Evolutionary conservation across 2,113 vertebrate genomes (phyloP).

Genomic region (Otolemur garnettii): DNA sequence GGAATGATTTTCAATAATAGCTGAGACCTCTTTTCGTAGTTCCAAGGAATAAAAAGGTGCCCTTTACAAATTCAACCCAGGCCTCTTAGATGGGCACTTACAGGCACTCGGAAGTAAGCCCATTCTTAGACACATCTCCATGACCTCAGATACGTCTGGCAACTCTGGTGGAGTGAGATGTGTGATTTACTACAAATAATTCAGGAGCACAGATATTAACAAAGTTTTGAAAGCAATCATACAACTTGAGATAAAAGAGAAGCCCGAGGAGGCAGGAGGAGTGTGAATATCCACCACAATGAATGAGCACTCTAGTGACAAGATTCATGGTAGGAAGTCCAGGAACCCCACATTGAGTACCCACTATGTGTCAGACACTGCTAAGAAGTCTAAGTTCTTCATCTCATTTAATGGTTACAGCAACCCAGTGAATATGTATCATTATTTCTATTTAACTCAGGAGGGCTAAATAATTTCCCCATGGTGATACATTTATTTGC

Average conservation of each 20-base stretch:
- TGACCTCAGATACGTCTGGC: not conserved
- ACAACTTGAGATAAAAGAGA: not conserved
- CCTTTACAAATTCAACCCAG: not conserved
- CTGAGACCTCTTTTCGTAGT: not conserved
- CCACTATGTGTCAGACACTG: not conserved
- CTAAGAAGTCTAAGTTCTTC: not conserved
- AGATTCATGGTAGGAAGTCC: not conserved
- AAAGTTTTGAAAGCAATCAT: not conserved
- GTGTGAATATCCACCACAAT: not conserved
- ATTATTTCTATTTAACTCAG: not conserved
- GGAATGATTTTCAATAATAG: not conserved
- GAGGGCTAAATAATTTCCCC: not conserved
- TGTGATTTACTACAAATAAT: not conserved
- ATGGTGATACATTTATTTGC: not conserved
- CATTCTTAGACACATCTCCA: not conserved
- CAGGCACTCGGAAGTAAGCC: not conserved
- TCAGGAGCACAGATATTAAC: not conserved
- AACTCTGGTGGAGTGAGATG: not conserved
- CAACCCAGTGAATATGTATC: not conserved
- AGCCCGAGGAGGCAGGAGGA: not conserved
- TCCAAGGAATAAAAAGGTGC: not conserved
- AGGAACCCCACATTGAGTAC: not conserved
- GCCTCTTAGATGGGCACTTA: not conserved
- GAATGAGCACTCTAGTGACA: not conserved
- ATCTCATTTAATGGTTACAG: not conserved